Percentiles rank a stretch among this genome's conserved stretches.
Evolutionary conservation across 2,113 vertebrate species (phyloP).

Genomic region (Crotalus horridus): DNA sequence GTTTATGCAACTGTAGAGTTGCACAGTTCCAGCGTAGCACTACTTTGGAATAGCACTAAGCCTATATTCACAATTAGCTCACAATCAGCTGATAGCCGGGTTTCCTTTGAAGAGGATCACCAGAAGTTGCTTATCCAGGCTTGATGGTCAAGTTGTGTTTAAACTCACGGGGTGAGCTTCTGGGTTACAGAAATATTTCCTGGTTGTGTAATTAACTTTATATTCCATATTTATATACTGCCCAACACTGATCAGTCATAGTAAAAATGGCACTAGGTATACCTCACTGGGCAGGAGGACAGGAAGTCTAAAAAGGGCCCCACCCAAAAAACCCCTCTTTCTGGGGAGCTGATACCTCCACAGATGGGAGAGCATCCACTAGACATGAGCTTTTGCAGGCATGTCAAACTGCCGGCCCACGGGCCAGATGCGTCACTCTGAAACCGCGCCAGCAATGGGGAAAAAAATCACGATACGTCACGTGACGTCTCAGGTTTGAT

Average conservation of each 20-base stretch:
- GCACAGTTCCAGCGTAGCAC: background rate
- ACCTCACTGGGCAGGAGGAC: background rate
- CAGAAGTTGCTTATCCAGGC: background rate
- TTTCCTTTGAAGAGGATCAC: background rate
- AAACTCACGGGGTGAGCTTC: background rate
- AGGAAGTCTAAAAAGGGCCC: background rate
- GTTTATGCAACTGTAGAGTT: background rate
- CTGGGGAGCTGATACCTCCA: background rate
- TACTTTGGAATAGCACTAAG: background rate
- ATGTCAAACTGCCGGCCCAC: too few relatives aligned
- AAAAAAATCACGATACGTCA: too few relatives aligned
- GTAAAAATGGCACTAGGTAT: background rate
- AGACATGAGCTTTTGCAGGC: background rate
- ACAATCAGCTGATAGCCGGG: background rate
- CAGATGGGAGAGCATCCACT: background rate
- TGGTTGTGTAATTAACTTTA: background rate
- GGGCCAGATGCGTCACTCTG: too few relatives aligned
- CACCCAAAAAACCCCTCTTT: background rate
- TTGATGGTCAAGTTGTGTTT: background rate
- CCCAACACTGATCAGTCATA: background rate
- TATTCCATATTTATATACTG: background rate
- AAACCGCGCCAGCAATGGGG: too few relatives aligned
- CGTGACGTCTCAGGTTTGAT: too few relatives aligned
- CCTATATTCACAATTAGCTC: background rate
- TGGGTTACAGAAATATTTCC: background rate